Conservation (phyloP, 2,113 vertebrate species). For the Nesoenas mayeri region DNA sequence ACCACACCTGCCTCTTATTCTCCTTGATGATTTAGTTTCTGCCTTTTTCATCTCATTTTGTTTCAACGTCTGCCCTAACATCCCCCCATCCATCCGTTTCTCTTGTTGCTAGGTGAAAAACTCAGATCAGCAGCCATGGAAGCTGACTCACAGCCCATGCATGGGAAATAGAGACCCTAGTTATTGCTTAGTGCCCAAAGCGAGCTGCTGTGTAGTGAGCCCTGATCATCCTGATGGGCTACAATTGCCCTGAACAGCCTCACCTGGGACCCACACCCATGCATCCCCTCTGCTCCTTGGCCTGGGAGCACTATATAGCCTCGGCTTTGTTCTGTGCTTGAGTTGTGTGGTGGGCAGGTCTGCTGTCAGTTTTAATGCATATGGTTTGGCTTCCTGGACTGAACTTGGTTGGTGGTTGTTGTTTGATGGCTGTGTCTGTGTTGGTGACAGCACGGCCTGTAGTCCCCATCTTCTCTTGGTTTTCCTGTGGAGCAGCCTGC, state of each 20-base stretch:
- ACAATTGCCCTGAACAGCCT: background rate
- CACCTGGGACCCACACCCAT: background rate
- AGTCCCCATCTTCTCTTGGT: background rate
- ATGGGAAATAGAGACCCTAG: background rate
- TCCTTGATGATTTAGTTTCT: conserved; percentile 33
- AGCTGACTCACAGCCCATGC: conserved; percentile 45
- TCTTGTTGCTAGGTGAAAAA: conserved; percentile 66
- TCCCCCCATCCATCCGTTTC: background rate
- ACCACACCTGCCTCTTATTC: background rate
- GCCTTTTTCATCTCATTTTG: conserved; percentile 40
- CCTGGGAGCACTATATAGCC: background rate
- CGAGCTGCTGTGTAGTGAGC: accelerated
- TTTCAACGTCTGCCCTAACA: background rate
- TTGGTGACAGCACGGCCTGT: background rate
- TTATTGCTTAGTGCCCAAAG: background rate
- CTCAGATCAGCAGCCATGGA: conserved; percentile 35
- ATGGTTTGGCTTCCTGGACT: background rate
- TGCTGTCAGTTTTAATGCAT: background rate
- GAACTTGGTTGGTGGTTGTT: background rate
- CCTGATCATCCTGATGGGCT: background rate
- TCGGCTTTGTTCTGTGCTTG: background rate
- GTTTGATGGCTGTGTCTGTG: background rate
- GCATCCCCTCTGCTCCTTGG: background rate
- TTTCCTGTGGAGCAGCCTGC: background rate
- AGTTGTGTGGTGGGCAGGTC: background rate